These are phyloP conservation scores for Dipodomys ordii DNA, from an alignment of 2,113 vertebrate species.

Conservation along the genomic window DNA sequence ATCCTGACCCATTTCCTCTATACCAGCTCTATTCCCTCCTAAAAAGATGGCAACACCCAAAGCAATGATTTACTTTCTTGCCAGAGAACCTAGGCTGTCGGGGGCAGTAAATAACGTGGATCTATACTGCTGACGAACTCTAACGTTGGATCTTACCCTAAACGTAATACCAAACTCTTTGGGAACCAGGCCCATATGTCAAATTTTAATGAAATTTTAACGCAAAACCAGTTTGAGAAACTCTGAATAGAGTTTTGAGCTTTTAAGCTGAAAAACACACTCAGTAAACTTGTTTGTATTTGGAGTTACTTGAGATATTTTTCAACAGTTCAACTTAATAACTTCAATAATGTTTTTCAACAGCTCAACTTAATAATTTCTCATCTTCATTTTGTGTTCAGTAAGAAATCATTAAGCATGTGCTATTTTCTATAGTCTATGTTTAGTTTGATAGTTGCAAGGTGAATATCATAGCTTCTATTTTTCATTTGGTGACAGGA, in stretches of 20 bases:
- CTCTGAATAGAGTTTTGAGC: background rate
- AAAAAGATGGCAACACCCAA: background rate
- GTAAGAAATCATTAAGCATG: background rate
- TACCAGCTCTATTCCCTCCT: background rate
- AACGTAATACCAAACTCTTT: background rate
- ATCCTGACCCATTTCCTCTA: background rate
- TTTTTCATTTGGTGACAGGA: background rate
- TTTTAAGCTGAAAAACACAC: background rate
- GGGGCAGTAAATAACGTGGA: background rate
- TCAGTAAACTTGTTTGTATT: background rate
- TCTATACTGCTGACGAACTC: background rate
- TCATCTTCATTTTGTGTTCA: background rate
- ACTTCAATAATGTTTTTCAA: background rate
- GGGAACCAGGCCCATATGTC: fast-evolving
- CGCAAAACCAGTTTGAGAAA: background rate
- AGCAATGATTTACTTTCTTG: background rate
- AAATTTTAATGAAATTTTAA: background rate
- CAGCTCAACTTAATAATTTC: background rate
- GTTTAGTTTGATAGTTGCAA: background rate
- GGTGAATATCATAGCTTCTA: background rate
- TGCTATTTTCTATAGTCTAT: background rate
- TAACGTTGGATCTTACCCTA: background rate
- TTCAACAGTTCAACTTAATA: background rate
- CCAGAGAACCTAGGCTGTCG: background rate
- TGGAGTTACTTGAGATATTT: background rate